Evolutionary conservation across 2,113 vertebrate species (phyloP).

Genomic region (Ochotona curzoniae): DNA sequence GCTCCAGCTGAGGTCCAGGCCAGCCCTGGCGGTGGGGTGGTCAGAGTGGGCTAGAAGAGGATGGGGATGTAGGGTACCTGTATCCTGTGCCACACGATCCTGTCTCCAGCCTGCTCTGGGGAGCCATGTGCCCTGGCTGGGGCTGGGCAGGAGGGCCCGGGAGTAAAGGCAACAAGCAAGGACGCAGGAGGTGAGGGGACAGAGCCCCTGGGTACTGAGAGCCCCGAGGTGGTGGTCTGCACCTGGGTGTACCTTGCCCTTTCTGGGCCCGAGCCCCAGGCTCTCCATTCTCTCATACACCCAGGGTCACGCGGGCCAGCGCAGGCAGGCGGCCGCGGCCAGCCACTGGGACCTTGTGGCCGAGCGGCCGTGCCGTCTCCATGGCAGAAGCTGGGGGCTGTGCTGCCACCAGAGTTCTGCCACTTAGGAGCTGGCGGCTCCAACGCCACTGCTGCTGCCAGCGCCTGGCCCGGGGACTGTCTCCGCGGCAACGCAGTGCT

Average conservation of each 20-base stretch:
- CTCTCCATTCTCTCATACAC: background rate
- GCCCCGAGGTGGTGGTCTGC: background rate
- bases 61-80: background rate
- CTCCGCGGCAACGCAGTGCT: constrained; percentile 76
- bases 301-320: background rate
- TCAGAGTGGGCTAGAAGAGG: background rate
- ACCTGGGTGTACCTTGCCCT: background rate
- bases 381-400: constrained; percentile 73
- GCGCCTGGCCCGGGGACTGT: constrained; percentile 59
- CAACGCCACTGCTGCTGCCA: background rate
- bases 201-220: background rate
- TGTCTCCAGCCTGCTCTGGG: background rate
- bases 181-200: background rate
- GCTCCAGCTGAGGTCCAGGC: background rate
- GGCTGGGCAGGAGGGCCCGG: background rate
- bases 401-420: constrained; percentile 76
- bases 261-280: background rate
- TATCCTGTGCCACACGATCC: background rate
- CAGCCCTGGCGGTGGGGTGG: fast-evolving
- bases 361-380: constrained; percentile 76
- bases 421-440: constrained; percentile 76
- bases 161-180: background rate
- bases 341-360: constrained; percentile 58
- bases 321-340: constrained; percentile 11
- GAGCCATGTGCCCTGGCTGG: background rate